A percentile compares a stretch with the other conserved stretches of the same genome.
phyloP scores from a whole-genome alignment of 1,140 invertebrate species.

The Drosophila lacertosa region DNA sequence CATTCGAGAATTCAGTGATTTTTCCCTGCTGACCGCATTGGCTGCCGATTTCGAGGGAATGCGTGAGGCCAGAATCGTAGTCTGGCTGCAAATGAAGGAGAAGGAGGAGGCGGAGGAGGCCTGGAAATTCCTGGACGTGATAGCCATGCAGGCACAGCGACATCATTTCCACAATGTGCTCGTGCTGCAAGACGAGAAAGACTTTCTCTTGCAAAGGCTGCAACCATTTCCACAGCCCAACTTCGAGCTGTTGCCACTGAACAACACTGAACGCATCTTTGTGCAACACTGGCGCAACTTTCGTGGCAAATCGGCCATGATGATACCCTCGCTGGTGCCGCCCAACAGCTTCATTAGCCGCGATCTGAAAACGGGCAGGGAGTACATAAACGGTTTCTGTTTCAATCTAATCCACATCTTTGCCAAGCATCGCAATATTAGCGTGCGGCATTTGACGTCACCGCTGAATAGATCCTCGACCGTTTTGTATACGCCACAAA shows the following conservation, averaged over 20 bases:
- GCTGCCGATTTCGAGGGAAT: constrained; percentile 37
- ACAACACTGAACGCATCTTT: constrained; percentile 15
- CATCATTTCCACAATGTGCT: constrained; percentile 37
- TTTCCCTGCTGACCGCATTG: constrained; percentile 17
- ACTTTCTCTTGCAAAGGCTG: background rate
- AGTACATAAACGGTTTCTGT: background rate
- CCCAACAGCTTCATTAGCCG: constrained; percentile 28
- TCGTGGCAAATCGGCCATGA: constrained; percentile 25
- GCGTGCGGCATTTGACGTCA: background rate
- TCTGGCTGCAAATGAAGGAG: constrained; percentile 21
- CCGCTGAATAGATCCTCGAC: background rate
- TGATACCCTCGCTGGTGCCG: constrained; percentile 13
- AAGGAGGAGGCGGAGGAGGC: too few relatives aligned
- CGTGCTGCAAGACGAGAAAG: background rate
- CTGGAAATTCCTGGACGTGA: background rate
- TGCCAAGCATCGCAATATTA: constrained; percentile 31
- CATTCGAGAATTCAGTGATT: constrained; percentile 12
- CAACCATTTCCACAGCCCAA: constrained; percentile 41
- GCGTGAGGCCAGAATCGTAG: constrained; percentile 38
- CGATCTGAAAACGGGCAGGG: constrained; percentile 15
- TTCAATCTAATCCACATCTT: constrained; percentile 8
- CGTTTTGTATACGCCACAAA: background rate
- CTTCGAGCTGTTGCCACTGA: background rate
- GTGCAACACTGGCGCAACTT: constrained; percentile 34
- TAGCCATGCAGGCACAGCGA: constrained; percentile 1